Conservation (phyloP, 2,888 invertebrate genomes). For the Eueremaeus valkanovi region DNA sequence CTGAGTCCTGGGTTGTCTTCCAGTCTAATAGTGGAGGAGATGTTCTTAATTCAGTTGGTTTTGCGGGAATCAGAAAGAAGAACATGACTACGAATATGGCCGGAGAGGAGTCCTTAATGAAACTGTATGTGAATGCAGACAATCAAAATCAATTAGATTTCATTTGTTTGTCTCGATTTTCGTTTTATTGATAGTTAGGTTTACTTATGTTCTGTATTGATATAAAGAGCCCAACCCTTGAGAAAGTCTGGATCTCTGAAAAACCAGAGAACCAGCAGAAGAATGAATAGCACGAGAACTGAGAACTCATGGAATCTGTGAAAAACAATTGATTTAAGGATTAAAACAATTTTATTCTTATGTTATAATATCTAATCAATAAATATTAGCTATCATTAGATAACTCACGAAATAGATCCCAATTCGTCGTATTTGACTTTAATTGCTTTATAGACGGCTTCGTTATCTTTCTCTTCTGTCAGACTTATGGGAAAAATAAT, state of each 20-base stretch:
- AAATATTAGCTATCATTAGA: no score
- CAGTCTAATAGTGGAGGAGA: conserved; percentile 69
- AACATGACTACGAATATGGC: conserved; percentile 76
- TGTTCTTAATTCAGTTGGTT: conserved; percentile 59
- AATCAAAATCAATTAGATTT: background rate
- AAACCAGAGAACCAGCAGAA: conserved; percentile 79
- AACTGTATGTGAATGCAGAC: conserved; percentile 48
- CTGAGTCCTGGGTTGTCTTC: conserved; percentile 75
- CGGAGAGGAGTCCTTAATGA: conserved; percentile 54
- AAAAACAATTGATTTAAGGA: background rate
- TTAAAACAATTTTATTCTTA: background rate
- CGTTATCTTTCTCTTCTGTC: conserved; percentile 33
- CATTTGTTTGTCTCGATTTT: background rate
- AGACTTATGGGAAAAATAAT: background rate
- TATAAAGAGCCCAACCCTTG: conserved; percentile 69
- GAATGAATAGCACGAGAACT: conserved; percentile 58
- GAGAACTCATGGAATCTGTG: conserved; percentile 46
- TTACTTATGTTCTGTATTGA: background rate
- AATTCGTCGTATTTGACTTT: conserved; percentile 38
- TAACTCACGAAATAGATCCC: conserved; percentile 36
- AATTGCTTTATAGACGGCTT: conserved; percentile 39
- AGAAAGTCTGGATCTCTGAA: conserved; percentile 83
- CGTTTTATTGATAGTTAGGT: background rate
- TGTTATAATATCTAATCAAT: background rate
- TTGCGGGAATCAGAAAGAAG: conserved; percentile 76